phyloP scores from a whole-genome alignment of 2,797 vertebrate species.

The Echiichthys vipera region DNA sequence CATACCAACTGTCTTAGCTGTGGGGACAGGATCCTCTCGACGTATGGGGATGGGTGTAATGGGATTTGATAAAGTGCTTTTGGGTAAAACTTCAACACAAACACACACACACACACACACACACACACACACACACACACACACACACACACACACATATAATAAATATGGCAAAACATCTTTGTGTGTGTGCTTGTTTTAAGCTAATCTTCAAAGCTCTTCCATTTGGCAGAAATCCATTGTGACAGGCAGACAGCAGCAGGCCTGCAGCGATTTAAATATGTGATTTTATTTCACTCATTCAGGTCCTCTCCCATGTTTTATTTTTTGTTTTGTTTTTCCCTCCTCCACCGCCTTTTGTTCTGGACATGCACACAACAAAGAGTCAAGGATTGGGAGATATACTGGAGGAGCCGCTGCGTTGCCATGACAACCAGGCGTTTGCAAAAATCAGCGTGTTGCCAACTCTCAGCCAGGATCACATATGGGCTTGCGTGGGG shows the following conservation, averaged over 20 bases:
- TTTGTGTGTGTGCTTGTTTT: constrained; percentile 42
- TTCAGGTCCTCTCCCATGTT: background rate
- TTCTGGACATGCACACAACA: constrained; percentile 51
- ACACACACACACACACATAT: constrained; percentile 6
- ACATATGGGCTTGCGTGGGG: constrained; percentile 40
- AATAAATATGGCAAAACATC: too few relatives aligned
- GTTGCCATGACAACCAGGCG: constrained; percentile 80
- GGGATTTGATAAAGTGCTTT: constrained; percentile 66
- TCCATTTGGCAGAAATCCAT: constrained; percentile 42
- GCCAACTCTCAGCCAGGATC: constrained; percentile 64
- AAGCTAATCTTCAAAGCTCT: constrained; percentile 71
- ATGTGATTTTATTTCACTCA: constrained; percentile 3
- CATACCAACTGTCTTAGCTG: constrained; percentile 78
- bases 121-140: constrained; percentile 13
- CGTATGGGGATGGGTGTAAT: constrained; percentile 51
- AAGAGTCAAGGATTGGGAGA: constrained; percentile 43
- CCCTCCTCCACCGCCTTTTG: constrained; percentile 37
- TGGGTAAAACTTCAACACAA: constrained; percentile 49
- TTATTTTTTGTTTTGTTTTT: background rate
- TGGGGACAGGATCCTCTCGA: constrained; percentile 60
- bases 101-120: constrained; percentile 21
- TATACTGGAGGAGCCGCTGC: constrained; percentile 49
- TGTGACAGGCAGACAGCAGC: constrained; percentile 31
- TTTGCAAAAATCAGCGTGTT: constrained; percentile 62
- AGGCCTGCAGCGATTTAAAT: constrained; percentile 30